These are phyloP conservation scores for Dolomedes plantarius DNA, from an alignment of 2,888 invertebrate genomes.

Conservation along the genomic window DNA sequence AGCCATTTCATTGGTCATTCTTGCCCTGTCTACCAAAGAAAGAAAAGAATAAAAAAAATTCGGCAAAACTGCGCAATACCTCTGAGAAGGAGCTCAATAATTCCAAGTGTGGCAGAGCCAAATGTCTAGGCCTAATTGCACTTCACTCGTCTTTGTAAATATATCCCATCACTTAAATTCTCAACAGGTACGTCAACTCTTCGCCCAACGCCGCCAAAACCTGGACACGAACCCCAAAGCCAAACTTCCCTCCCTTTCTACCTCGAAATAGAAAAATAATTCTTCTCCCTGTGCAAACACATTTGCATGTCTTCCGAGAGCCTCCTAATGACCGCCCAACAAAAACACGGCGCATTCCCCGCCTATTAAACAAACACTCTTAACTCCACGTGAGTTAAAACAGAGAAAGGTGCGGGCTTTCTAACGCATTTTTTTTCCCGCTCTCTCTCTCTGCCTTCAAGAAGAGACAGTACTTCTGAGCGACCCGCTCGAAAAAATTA, in stretches of 20 bases:
- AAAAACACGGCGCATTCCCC: slow-evolving; percentile 30
- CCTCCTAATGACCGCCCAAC: slow-evolving; percentile 47
- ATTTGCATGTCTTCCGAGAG: slow-evolving; percentile 47
- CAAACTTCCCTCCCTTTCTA: not conserved
- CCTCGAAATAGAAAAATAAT: not conserved
- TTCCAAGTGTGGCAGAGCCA: no score
- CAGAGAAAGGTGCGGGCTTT: not conserved
- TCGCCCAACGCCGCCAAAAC: not conserved
- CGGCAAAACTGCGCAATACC: no score
- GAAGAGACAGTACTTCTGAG: no score
- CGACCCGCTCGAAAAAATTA: not conserved
- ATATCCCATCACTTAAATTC: not conserved
- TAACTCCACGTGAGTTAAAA: not conserved
- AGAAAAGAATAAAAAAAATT: no score
- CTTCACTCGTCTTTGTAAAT: no score
- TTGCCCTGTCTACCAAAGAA: no score
- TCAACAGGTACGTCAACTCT: not conserved
- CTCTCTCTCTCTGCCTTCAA: not conserved
- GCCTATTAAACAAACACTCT: slow-evolving; percentile 67
- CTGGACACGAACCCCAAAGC: not conserved
- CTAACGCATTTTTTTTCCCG: no score
- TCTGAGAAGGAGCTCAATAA: no score
- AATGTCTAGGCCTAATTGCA: no score
- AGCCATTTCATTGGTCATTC: no score
- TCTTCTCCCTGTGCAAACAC: slow-evolving; percentile 45